Conservation (phyloP, 2,113 vertebrate genomes). For the Laticauda colubrina region DNA sequence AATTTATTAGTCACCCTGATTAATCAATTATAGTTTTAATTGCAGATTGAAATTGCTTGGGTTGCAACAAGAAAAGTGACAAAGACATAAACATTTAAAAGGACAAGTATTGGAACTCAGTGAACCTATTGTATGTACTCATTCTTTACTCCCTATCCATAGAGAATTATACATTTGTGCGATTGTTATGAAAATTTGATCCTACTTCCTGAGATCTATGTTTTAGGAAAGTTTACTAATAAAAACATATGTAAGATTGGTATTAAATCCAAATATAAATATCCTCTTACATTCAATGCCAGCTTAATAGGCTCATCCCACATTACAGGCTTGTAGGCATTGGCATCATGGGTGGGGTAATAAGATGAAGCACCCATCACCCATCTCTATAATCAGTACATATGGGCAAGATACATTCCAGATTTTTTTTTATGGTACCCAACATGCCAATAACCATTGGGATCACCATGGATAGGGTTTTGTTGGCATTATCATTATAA, state of each 20-base stretch:
- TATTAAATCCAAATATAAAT: neutral
- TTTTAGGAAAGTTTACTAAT: neutral
- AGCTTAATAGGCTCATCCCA: neutral
- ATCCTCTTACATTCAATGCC: neutral
- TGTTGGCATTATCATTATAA: neutral
- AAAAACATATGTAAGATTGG: neutral
- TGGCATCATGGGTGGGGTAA: neutral
- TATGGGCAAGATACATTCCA: neutral
- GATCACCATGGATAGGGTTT: neutral
- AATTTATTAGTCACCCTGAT: neutral
- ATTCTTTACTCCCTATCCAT: neutral
- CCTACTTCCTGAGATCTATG: neutral
- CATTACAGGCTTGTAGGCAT: neutral
- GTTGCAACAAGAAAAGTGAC: neutral
- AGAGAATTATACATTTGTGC: neutral
- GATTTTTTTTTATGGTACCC: neutral
- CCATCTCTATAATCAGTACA: neutral
- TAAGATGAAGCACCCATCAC: neutral
- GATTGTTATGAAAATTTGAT: neutral
- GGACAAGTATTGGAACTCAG: neutral
- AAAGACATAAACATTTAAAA: neutral
- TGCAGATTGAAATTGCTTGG: neutral
- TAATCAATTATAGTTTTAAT: conserved; percentile 20
- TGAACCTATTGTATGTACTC: neutral
- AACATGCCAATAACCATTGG: neutral